Evolutionary conservation across 2,113 vertebrate species (phyloP).

Genomic region (Maylandia zebra): DNA sequence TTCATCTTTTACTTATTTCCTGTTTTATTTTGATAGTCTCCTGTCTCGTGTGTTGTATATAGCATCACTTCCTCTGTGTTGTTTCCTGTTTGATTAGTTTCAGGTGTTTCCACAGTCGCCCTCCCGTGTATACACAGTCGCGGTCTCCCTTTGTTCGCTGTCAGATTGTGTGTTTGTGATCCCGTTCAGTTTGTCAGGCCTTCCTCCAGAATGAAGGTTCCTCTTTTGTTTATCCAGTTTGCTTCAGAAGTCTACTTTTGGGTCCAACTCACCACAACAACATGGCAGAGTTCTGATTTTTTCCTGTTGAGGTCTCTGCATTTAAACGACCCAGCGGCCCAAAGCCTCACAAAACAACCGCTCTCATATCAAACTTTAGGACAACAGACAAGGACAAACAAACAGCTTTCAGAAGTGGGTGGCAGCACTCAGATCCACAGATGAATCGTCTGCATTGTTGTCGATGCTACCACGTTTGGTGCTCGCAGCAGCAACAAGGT

Average conservation of each 20-base stretch:
- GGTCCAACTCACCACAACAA: background rate
- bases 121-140: background rate
- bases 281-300: background rate
- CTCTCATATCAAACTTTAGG: background rate
- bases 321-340: background rate
- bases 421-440: background rate
- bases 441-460: background rate
- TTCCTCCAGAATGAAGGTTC: background rate
- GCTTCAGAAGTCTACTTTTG: background rate
- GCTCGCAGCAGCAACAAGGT: background rate
- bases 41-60: fast-evolving
- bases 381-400: background rate
- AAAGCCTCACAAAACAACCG: background rate
- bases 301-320: background rate
- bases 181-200: background rate
- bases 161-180: background rate
- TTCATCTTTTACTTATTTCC: background rate
- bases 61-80: background rate
- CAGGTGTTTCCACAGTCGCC: background rate
- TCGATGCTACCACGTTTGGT: background rate
- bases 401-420: background rate
- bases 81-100: background rate
- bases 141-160: background rate
- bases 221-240: background rate
- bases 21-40: background rate